Base-by-base conservation (phyloP, 2,888 invertebrate genomes). In the Metopia argyrocephala region DNA sequence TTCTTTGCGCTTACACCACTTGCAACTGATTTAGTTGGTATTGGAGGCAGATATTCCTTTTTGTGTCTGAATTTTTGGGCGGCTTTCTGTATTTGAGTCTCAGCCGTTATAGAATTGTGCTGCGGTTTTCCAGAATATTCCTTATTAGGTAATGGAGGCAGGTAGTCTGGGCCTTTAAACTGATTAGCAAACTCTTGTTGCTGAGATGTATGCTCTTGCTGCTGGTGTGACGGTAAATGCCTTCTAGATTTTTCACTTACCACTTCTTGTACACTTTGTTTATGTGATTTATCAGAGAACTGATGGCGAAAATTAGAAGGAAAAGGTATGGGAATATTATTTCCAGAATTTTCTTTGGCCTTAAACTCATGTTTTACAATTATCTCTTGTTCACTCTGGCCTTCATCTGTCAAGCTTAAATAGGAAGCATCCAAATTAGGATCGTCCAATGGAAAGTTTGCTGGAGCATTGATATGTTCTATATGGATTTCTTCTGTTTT, bases 301-400 rank as follows among this genome's bases (percentile, higher is more conserved):
- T 84, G 84, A 28, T 88, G 88, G 57, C 84, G 85, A 70, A 85
- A 87, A 78, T 48, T 86, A 5, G 87, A 87, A 2, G 87, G 85
- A 38, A 87, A 86, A 1, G 87, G 86, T 50, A 87, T 85, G 0
- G 87, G 79, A 25, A 83, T 70, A 1, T 82, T 25, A 1, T 83
- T 52, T 18, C 71, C 45, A 70, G 46, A 56, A 23, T 23, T 21
- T 38, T 48, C 3, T 20, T 18, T 31, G 48, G n/a, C 27, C 7
- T 45, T 52, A 2, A 18, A 15, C 18, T 48, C 69, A 25, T 78
- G 61, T 21, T 73, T 73, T 1, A 82, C 12, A 52, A 76, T 66
- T n/a, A 75, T 82, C 12, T 68, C 68, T 38, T 76, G 76, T 18
- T 73, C 68, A 15, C 38, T 68, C 4, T 46, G 59, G 52, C 56